Evolutionary conservation across 2,888 invertebrate species (phyloP).

Genomic region (Thalpophila matura): DNA sequence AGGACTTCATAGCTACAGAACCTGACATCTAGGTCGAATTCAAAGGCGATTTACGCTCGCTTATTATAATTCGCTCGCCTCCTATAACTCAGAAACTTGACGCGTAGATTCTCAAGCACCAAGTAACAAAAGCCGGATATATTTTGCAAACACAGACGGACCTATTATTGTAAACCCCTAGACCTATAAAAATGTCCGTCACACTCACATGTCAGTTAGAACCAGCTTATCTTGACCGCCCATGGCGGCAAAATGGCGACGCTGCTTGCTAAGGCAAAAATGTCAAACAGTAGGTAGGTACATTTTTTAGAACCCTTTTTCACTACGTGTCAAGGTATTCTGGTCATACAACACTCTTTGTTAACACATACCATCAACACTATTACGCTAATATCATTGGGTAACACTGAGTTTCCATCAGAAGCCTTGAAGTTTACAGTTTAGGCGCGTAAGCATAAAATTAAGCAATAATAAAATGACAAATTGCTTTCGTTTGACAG

Average conservation of each 20-base stretch:
- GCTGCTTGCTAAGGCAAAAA: background rate
- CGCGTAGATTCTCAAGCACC: background rate
- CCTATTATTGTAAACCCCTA: background rate
- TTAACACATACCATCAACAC: constrained; percentile 52
- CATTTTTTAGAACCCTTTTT: background rate
- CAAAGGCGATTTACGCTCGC: too few relatives aligned
- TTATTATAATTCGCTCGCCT: background rate
- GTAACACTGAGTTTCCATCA: constrained; percentile 44
- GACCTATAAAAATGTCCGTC: constrained; percentile 2
- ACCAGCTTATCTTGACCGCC: background rate
- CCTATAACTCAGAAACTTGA: background rate
- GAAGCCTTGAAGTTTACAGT: constrained; percentile 39
- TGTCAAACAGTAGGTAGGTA: background rate
- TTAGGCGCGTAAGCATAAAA: constrained; percentile 24
- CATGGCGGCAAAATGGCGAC: background rate
- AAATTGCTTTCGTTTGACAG: constrained; percentile 34
- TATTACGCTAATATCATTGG: constrained; percentile 52
- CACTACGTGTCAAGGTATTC: constrained; percentile 8
- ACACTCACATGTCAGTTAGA: background rate
- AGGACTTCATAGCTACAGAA: too few relatives aligned
- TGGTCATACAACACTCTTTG: constrained; percentile 18
- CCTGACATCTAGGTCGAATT: too few relatives aligned
- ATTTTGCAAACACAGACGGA: constrained; percentile 5
- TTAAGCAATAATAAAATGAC: constrained; percentile 41
- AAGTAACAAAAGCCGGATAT: constrained; percentile 24